Conservation (phyloP, 2,113 vertebrate genomes). For the Columbina picui region DNA sequence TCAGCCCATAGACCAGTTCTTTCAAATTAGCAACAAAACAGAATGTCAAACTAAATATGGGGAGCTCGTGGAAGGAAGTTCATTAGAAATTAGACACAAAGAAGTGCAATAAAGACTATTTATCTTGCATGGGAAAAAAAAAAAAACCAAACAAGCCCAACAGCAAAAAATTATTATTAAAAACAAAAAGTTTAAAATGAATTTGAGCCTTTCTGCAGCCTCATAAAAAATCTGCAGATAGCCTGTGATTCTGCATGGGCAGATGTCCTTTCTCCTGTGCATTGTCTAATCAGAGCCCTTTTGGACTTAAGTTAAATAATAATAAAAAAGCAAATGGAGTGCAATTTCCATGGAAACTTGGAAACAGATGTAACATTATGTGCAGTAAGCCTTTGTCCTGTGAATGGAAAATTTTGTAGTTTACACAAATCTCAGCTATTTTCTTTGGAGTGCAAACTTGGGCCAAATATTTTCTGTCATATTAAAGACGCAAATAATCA, state of each 20-base stretch:
- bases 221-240: not conserved
- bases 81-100: not conserved
- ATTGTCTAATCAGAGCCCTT: constrained; percentile 12
- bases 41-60: not conserved
- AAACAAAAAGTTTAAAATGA: no score
- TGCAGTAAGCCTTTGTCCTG: not conserved
- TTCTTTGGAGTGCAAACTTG: constrained; percentile 11
- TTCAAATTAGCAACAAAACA: not conserved
- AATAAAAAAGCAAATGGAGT: not conserved
- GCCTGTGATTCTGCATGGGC: not conserved
- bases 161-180: not conserved
- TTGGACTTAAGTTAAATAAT: constrained; percentile 13
- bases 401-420: constrained; percentile 59
- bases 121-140: not conserved
- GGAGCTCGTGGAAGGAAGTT: not conserved
- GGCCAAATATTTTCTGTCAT: constrained; percentile 35
- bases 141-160: not conserved
- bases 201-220: not conserved
- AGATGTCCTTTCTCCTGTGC: constrained; percentile 2
- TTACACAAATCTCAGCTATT: constrained; percentile 38
- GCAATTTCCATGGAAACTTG: constrained; percentile 66
- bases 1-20: not conserved
- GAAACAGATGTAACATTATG: constrained; percentile 35
- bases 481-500: not conserved
- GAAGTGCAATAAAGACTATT: constrained; percentile 19